Base-by-base conservation (phyloP, 2,888 invertebrate species). In the Therioaphis trifolii region DNA sequence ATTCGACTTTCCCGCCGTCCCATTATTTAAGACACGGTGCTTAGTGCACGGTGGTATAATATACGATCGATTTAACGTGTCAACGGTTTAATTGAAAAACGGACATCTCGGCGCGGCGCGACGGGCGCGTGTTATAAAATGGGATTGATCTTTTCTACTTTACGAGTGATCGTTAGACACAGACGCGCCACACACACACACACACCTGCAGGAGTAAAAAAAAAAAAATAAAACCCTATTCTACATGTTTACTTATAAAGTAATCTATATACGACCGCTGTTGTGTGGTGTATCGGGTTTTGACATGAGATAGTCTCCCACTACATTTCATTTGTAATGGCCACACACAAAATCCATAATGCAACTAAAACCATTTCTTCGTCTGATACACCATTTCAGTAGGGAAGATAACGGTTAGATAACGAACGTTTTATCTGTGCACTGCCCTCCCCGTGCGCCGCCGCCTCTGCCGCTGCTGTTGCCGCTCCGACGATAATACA, bases 341-440 rank as follows among this genome's bases (percentile, higher is more conserved):
- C 68, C 77, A 68, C 49, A 66, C 66, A 68, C 52, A 55, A 78
- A 78, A 78, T 78, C 78, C 78, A 68, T 78, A 78, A 78, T 43
- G 66, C 52, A 35, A 52, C 78, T 77, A 66, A 66, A 78, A 35
- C 46, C 78, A 55, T 68, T 68, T 35, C 78, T 78, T 24, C 52
- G 55, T 78, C 68, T 18, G 68, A 52, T 66, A 55, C 52, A 24
- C 24, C 35, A 18, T 78, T 68, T 55, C 40, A 40, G 52, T 43
- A 7, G 68, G 52, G 55, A 68, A 68, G 78, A 78, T 68, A 77
- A 77, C 63, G n/a, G 52, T 52, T 66, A 66, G 77, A 78, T 78
- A 78, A 78, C 78, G 24, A 35, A n/a, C 78, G 78, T 78, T 74
- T 74, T 74, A 74, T 74, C 74, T 74, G 74, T 55, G 24, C 55